Evolutionary conservation across 2,797 vertebrate species (phyloP), one percentile per base, ranked within the genome.

Genomic region (Aeoliscus strigatus): DNA sequence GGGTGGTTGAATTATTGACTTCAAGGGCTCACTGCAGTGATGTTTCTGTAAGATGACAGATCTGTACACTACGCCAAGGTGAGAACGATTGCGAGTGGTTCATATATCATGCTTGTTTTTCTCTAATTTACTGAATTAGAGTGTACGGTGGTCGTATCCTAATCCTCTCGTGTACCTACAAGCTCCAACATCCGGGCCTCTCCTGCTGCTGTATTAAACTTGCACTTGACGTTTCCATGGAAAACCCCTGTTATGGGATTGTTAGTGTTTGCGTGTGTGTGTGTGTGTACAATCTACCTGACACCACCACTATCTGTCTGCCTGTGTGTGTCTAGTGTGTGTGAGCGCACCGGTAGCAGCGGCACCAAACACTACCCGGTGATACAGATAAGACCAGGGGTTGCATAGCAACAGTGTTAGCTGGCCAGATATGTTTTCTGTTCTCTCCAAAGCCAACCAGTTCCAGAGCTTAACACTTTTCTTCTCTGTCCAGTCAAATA

Each of bases 321-420:
- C n/a, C n/a, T n/a, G n/a, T n/a, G n/a, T 27, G 42, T 54, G 51
- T 49, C 38, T 40, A 66, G 28, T 59, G 54, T 59, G 63, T 65
- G 51, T 2, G 16, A 60, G 41, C 16, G 37, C 69, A 75, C 52
- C 79, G 60, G 69, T 60, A 54, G 65, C 68, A 74, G 73, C 47
- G 54, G 73, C 70, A 75, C 77, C 59, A 47, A 78, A 79, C 57
- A 60, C 59, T 28, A 71, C 60, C 64, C 77, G 61, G 56, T 74
- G 75, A 73, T 72, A 68, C 50, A 63, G 73, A 69, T 32, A 28
- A 82, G 82, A 73, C 60, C 50, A 70, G 60, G 74, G 77, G 87
- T 89, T 88, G 86, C 89, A 86, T 89, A 87, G 87, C 87, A 89
- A 90, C 87, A 83, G 84, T 80, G 64, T 65, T 66, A 56, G 76